Conservation (phyloP, 2,888 invertebrate species). For the Xanthostigma xanthostigma region DNA sequence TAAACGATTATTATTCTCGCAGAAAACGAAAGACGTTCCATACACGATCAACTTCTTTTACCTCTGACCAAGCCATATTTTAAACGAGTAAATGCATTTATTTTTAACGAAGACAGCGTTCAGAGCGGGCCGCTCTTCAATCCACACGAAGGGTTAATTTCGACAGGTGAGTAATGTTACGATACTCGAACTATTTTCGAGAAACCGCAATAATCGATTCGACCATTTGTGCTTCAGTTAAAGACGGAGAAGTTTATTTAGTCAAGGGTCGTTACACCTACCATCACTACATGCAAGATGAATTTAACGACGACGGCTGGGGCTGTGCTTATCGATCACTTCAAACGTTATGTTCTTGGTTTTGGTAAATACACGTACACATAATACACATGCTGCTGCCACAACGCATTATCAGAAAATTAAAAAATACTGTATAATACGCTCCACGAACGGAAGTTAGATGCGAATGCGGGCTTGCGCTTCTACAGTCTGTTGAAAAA, state of each 20-base stretch:
- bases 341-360: constrained; percentile 96
- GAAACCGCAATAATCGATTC: too few relatives aligned
- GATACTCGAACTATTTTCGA: too few relatives aligned
- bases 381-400: background rate
- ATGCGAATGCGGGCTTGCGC: too few relatives aligned
- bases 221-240: constrained; percentile 11
- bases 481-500: too few relatives aligned
- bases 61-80: constrained; percentile 57
- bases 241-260: constrained; percentile 35
- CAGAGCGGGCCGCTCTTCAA: constrained; percentile 42
- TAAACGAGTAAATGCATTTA: constrained; percentile 51
- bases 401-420: background rate
- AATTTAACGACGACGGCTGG: constrained; percentile 94
- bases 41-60: constrained; percentile 60
- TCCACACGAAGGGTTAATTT: constrained; percentile 50
- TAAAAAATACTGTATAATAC: background rate
- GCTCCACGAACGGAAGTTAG: too few relatives aligned
- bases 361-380: constrained; percentile 36
- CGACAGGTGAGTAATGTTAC: constrained; percentile 22
- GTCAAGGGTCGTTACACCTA: constrained; percentile 83
- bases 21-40: constrained; percentile 47
- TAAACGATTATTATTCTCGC: too few relatives aligned
- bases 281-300: constrained; percentile 93
- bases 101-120: constrained; percentile 33
- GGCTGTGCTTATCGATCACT: constrained; percentile 97